Conservation (phyloP, 2,888 invertebrate species). For the Myopa testacea region DNA sequence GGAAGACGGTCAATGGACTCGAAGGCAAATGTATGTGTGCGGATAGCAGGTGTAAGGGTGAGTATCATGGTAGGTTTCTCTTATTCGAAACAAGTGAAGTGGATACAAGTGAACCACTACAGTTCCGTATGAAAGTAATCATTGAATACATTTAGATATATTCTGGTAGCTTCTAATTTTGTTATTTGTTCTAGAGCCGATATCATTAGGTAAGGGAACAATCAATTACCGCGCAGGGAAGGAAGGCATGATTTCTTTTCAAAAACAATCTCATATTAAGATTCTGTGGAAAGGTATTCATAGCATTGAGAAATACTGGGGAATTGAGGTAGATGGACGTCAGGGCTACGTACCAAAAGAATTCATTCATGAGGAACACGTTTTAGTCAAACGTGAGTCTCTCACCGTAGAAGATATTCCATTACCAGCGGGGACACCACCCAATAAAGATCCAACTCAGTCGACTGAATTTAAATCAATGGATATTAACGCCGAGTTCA, state of each 20-base stretch:
- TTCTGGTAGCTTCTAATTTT: constrained; percentile 20
- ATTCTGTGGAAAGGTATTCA: constrained; percentile 81
- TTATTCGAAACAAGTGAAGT: neutral
- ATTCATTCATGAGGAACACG: constrained; percentile 74
- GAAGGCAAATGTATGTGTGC: constrained; percentile 79
- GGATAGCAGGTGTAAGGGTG: constrained; percentile 79
- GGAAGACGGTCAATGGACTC: constrained; percentile 64
- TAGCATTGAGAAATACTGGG: constrained; percentile 72
- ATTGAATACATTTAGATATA: neutral
- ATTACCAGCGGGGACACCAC: constrained; percentile 39
- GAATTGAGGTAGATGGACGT: constrained; percentile 76
- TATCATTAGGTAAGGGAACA: constrained; percentile 73
- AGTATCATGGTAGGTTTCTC: constrained; percentile 50
- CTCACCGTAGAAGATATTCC: constrained; percentile 66
- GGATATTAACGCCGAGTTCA: neutral
- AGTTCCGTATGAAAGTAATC: neutral
- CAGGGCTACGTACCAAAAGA: constrained; percentile 75
- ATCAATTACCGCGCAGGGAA: constrained; percentile 72
- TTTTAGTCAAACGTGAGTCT: constrained; percentile 66
- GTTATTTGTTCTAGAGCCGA: constrained; percentile 53
- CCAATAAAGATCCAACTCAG: constrained; percentile 36
- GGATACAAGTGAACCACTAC: neutral
- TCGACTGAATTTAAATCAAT: constrained; percentile 20
- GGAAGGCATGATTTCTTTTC: constrained; percentile 74
- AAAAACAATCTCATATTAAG: constrained; percentile 71